Conservation (phyloP, 2,797 vertebrate genomes). For the Helarctos malayanus region DNA sequence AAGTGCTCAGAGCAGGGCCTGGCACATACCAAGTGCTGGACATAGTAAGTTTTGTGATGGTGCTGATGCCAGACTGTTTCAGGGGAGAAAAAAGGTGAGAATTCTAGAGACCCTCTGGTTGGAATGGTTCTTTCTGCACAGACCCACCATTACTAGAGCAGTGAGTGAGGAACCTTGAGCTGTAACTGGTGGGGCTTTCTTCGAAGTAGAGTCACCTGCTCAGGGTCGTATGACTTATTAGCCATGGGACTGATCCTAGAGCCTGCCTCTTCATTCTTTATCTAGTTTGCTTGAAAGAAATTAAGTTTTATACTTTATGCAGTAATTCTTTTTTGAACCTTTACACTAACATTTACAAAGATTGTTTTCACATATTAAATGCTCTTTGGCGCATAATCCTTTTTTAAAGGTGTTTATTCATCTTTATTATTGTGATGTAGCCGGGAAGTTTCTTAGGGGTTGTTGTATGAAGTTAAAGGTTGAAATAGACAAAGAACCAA, state of each 20-base stretch:
- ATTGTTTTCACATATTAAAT: constrained; percentile 44
- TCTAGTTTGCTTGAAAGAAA: constrained; percentile 32
- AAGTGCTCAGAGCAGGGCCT: not conserved
- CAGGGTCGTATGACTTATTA: not conserved
- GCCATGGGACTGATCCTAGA: not conserved
- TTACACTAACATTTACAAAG: constrained; percentile 25
- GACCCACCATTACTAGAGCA: not conserved
- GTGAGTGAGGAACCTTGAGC: not conserved
- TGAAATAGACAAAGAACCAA: constrained; percentile 43
- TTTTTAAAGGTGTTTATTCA: not conserved
- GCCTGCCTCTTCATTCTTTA: not conserved
- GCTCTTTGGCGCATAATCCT: not conserved
- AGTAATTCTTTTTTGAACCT: constrained; percentile 23
- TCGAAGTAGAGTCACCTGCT: not conserved
- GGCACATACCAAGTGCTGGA: not conserved
- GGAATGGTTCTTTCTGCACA: not conserved
- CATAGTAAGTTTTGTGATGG: not conserved
- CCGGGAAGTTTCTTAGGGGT: not conserved
- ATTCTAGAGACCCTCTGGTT: not conserved
- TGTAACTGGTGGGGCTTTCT: not conserved
- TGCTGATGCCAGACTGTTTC: constrained; percentile 8
- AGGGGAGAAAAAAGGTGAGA: constrained; percentile 39
- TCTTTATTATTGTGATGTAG: not conserved
- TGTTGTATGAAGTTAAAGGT: constrained; percentile 2
- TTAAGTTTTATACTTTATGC: constrained; percentile 42